These are phyloP conservation scores for Enteromius fasciolatus DNA, from an alignment of 2,797 vertebrate species.

Conservation along the genomic window DNA sequence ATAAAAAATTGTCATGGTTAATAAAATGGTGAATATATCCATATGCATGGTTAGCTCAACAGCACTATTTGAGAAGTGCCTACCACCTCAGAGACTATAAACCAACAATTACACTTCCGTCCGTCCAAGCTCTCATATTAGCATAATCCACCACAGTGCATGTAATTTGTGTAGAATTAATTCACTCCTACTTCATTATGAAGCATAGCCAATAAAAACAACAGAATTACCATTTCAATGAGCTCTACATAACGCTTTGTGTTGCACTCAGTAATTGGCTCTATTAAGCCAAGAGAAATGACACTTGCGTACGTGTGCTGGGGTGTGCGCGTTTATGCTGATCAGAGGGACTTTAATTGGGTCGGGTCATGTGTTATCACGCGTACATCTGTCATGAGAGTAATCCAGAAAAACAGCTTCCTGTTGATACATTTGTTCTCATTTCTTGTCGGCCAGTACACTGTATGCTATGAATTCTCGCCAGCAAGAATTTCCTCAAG, in stretches of 20 bases:
- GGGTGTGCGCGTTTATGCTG: constrained; percentile 12
- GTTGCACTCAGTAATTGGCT: constrained; percentile 75
- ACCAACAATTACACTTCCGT: background rate
- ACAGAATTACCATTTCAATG: constrained; percentile 78
- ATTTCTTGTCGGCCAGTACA: background rate
- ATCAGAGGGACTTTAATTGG: constrained; percentile 50
- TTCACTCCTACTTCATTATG: constrained; percentile 73
- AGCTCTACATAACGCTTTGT: constrained; percentile 65
- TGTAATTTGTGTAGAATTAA: constrained; percentile 76
- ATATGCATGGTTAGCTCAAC: background rate
- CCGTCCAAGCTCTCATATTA: constrained; percentile 65
- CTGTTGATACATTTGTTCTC: constrained; percentile 4
- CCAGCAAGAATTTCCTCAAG: no score
- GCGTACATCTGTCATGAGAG: constrained; percentile 1
- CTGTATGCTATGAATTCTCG: background rate
- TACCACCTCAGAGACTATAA: constrained; percentile 9
- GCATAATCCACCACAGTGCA: constrained; percentile 73
- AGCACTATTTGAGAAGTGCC: background rate
- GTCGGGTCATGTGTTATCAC: constrained; percentile 37
- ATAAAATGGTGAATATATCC: background rate
- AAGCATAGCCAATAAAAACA: constrained; percentile 76
- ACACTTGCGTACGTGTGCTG: constrained; percentile 33
- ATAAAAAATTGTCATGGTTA: background rate
- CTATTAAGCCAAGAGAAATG: constrained; percentile 69
- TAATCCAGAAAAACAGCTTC: background rate